Percentiles rank a stretch among this genome's conserved stretches.
Conservation (phyloP, 2,797 vertebrate genomes). For the Morelia viridis region DNA sequence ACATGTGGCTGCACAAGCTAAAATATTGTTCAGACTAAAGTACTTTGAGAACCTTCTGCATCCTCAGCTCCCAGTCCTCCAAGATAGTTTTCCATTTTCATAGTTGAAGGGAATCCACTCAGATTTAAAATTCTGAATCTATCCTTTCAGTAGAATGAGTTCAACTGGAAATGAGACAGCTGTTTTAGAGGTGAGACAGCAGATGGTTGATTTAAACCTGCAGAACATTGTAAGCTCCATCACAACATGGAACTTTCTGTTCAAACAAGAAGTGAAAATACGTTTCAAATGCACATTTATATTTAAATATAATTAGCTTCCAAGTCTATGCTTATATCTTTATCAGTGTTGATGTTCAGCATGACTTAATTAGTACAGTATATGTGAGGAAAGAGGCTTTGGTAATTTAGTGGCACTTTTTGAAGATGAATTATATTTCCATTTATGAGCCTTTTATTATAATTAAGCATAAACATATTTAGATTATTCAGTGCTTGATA, state of each 20-base stretch:
- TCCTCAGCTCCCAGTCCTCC: background rate
- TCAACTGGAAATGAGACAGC: background rate
- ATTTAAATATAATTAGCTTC: background rate
- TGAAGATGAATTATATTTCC: background rate
- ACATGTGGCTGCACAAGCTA: background rate
- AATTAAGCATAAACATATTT: constrained; percentile 27
- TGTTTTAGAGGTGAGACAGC: background rate
- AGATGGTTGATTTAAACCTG: background rate
- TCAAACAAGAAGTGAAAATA: background rate
- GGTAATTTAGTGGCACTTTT: background rate
- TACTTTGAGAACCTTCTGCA: background rate
- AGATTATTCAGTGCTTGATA: background rate
- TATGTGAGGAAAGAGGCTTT: background rate
- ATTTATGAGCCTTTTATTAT: background rate
- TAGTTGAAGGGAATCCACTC: background rate
- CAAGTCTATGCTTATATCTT: background rate
- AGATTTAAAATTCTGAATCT: background rate
- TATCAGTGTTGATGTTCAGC: background rate
- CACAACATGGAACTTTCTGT: background rate
- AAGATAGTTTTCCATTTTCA: background rate
- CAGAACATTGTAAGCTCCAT: background rate
- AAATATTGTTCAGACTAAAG: background rate
- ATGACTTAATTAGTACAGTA: background rate
- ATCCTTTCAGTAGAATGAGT: background rate
- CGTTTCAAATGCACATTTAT: background rate